Conservation (phyloP, 2,113 vertebrate genomes). For the Pan troglodytes region NHGRI_mPanTro3-v2.1_pri NC_072411.2:85229501-85230000, state of each 20-base stretch:
- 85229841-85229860: background rate
- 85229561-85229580: background rate
- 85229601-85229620: background rate
- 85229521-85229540: background rate
- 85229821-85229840: background rate
- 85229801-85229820: background rate
- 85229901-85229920: background rate
- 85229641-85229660: background rate
- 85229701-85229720: background rate
- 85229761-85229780: background rate
- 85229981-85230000: background rate
- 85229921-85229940: background rate
- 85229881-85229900: background rate
- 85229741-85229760: background rate
- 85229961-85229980: background rate
- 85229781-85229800: background rate
- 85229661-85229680: background rate
- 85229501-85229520: background rate
- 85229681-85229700: background rate
- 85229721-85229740: background rate
- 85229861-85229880: background rate
- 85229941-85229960: background rate
- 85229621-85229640: background rate
- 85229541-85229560: background rate
- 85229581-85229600: background rate